A percentile compares a stretch with the other conserved stretches of the same genome.
phyloP scores from a whole-genome alignment of 2,113 vertebrate species.

The Dromas ardeola region DNA sequence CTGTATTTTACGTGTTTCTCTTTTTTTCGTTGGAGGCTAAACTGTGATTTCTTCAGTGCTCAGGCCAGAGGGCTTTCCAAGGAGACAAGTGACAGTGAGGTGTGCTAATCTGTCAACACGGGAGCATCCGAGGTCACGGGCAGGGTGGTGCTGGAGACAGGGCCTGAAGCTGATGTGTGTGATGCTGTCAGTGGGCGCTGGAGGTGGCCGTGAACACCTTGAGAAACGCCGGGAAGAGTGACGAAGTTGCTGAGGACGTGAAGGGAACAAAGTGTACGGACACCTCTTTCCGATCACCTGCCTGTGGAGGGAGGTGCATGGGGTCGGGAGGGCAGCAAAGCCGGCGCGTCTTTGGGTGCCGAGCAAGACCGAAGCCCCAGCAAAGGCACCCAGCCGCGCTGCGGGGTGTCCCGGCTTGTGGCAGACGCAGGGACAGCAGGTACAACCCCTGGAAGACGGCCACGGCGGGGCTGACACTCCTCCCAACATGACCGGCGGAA shows the following conservation, averaged over 20 bases:
- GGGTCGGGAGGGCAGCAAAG: background rate
- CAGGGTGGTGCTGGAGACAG: background rate
- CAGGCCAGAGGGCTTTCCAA: background rate
- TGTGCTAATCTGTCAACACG: background rate
- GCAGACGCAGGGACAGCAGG: no score
- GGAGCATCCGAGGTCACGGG: background rate
- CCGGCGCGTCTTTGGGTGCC: rapidly evolving
- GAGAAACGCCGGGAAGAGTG: background rate
- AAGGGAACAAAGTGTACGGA: background rate
- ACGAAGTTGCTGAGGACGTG: rapidly evolving
- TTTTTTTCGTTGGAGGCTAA: background rate
- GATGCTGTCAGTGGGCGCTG: background rate
- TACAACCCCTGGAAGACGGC: no score
- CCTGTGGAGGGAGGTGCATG: background rate
- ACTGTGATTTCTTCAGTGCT: background rate
- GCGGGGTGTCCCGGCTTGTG: no score
- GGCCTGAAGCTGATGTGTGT: background rate
- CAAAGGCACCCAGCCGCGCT: background rate
- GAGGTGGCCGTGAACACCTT: background rate
- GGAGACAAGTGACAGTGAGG: background rate
- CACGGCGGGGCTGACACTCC: background rate
- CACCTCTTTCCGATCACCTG: background rate
- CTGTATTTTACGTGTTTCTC: background rate
- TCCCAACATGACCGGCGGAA: background rate
- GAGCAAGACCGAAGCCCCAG: rapidly evolving